Evolutionary conservation across 2,888 invertebrate species (phyloP).

Genomic region (Drosophila merina): DNA sequence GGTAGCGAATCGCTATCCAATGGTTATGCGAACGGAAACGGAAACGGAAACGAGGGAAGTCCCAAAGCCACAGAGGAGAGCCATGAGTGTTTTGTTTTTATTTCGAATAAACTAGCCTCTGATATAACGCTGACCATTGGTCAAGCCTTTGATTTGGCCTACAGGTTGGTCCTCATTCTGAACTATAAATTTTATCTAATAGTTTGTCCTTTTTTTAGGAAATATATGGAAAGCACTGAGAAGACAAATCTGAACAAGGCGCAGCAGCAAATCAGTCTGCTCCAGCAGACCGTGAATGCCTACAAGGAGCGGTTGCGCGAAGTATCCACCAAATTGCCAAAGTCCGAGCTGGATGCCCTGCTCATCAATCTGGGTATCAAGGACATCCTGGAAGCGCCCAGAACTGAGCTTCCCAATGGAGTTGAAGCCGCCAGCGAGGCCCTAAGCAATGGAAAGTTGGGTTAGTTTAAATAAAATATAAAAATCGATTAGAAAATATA

Average conservation of each 20-base stretch:
- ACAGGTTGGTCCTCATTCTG: constrained; percentile 86
- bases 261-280: constrained; percentile 93
- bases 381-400: constrained; percentile 85
- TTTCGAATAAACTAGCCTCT: constrained; percentile 98
- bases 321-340: constrained; percentile 84
- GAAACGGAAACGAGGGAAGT: constrained; percentile 47
- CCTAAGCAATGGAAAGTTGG: constrained; percentile 69
- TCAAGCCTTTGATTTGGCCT: constrained; percentile 98
- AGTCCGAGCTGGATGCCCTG: constrained; percentile 84
- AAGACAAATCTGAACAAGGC: constrained; percentile 95
- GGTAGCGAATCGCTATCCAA: constrained; percentile 46
- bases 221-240: constrained; percentile 96
- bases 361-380: constrained; percentile 85
- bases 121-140: constrained; percentile 99
- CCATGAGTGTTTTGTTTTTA: constrained; percentile 98
- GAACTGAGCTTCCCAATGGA: constrained; percentile 44
- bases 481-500: accelerated
- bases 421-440: constrained; percentile 54
- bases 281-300: constrained; percentile 93
- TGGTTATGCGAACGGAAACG: constrained; percentile 55
- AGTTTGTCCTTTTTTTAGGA: constrained; percentile 84
- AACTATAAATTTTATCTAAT: not conserved
- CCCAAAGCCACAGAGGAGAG: constrained; percentile 86
- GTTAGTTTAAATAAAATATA: constrained; percentile 35
- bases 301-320: constrained; percentile 92